Evolutionary conservation across 1,140 invertebrate genomes (phyloP).

Genomic region (Bombus impatiens): DNA sequence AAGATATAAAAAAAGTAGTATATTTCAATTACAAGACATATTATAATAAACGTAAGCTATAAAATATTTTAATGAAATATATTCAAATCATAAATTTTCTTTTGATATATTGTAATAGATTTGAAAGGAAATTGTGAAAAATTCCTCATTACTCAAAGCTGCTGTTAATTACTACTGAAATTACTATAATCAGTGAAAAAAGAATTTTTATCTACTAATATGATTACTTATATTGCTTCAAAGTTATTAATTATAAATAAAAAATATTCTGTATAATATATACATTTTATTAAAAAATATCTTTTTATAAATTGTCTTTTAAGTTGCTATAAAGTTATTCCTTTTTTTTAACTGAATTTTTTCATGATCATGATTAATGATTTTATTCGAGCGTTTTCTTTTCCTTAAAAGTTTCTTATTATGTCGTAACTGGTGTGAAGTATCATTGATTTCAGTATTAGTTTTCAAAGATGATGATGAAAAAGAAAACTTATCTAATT

Average conservation of each 20-base stretch:
- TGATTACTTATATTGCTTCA: not conserved
- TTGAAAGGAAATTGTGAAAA: not conserved
- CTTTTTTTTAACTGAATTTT: constrained; percentile 74
- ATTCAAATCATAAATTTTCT: not conserved
- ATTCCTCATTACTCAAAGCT: not conserved
- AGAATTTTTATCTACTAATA: not conserved
- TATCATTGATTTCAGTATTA: constrained; percentile 82
- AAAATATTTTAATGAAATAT: not conserved
- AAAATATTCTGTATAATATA: not conserved
- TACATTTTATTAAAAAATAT: constrained; percentile 27
- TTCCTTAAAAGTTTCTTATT: constrained; percentile 84
- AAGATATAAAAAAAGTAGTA: constrained; percentile 2
- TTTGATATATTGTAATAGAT: not conserved
- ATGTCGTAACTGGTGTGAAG: constrained; percentile 60
- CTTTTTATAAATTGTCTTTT: constrained; percentile 26
- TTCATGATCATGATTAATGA: constrained; percentile 75
- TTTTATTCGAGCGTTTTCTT: constrained; percentile 82
- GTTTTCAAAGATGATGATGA: constrained; percentile 78
- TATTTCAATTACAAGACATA: not conserved
- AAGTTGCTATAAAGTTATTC: constrained; percentile 74
- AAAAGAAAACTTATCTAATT: not conserved
- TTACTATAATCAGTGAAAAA: not conserved
- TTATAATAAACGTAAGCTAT: not conserved
- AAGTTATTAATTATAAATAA: constrained; percentile 27
- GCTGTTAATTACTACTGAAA: not conserved